phyloP scores from a whole-genome alignment of 2,797 vertebrate species.

The Denticeps clupeoides region DNA sequence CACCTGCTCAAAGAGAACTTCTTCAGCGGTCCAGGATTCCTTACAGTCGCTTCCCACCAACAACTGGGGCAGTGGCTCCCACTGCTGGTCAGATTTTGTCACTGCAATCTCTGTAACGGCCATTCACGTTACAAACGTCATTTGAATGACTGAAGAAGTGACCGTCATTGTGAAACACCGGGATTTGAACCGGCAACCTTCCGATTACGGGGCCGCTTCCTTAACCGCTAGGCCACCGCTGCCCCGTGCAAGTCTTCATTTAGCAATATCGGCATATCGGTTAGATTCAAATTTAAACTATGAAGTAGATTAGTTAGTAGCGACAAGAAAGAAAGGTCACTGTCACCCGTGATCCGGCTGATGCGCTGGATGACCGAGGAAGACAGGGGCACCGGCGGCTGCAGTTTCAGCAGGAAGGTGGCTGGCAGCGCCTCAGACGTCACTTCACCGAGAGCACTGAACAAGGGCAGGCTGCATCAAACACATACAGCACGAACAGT shows the following conservation, averaged over 20 bases:
- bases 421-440: constrained; percentile 50
- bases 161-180: too few species aligned
- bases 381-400: constrained; percentile 53
- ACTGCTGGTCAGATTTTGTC: constrained; percentile 53
- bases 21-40: constrained; percentile 16
- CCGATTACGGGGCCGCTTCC: too few species aligned
- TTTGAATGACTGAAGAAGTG: too few species aligned
- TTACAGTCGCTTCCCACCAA: constrained; percentile 21
- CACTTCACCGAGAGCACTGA: constrained; percentile 44
- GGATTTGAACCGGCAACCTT: too few species aligned
- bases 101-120: too few species aligned
- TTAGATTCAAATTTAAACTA: too few species aligned
- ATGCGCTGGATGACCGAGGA: constrained; percentile 49
- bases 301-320: background rate
- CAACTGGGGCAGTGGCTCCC: constrained; percentile 51
- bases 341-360: constrained; percentile 58
- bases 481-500: too few species aligned
- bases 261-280: too few species aligned
- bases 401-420: constrained; percentile 63
- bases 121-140: too few species aligned
- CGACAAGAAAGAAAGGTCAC: background rate
- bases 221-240: too few species aligned
- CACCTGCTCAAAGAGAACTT: constrained; percentile 38
- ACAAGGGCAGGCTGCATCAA: constrained; percentile 45
- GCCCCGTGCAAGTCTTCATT: too few species aligned